Evolutionary conservation across 1,140 invertebrate genomes (phyloP).

Genomic region (Asobara japonica): DNA sequence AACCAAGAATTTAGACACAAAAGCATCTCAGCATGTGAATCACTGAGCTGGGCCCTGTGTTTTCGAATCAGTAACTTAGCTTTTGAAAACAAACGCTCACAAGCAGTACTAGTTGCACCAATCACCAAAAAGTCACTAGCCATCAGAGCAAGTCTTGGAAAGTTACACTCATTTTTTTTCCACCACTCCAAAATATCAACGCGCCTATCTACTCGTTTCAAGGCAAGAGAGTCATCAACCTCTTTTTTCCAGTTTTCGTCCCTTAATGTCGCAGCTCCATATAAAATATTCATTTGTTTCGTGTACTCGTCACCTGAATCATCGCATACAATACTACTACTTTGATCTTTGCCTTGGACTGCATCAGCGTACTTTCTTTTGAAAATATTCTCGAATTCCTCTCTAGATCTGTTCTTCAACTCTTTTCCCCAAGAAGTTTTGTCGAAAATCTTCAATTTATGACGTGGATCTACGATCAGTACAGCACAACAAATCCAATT

Average conservation of each 20-base stretch:
- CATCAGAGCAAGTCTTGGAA: slow-evolving; percentile 52
- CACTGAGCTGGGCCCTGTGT: slow-evolving; percentile 42
- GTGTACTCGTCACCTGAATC: slow-evolving; percentile 7
- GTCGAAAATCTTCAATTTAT: slow-evolving; percentile 56
- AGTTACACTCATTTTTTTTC: slow-evolving; percentile 45
- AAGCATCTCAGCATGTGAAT: slow-evolving; percentile 38
- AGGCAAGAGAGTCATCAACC: slow-evolving; percentile 1
- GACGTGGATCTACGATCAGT: slow-evolving; percentile 56
- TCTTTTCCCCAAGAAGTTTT: slow-evolving; percentile 51
- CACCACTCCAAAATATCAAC: slow-evolving; percentile 44
- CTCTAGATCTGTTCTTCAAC: slow-evolving; percentile 49
- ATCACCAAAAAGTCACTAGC: slow-evolving; percentile 54
- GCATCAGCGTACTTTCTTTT: neutral
- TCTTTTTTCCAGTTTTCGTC: neutral
- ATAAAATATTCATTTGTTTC: neutral
- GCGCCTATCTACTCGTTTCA: neutral
- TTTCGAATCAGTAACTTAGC: slow-evolving; percentile 44
- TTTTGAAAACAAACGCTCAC: slow-evolving; percentile 51
- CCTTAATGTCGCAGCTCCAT: neutral
- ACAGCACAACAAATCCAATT: slow-evolving; percentile 56
- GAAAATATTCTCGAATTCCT: slow-evolving; percentile 46
- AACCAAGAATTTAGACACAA: slow-evolving; percentile 10
- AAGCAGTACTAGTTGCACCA: slow-evolving; percentile 51
- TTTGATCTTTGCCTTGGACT: too few species aligned
- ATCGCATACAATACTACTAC: too few species aligned